Percentiles rank a stretch among this genome's conserved stretches.
phyloP scores from a whole-genome alignment of 2,113 vertebrate species.

The Parus major region DNA sequence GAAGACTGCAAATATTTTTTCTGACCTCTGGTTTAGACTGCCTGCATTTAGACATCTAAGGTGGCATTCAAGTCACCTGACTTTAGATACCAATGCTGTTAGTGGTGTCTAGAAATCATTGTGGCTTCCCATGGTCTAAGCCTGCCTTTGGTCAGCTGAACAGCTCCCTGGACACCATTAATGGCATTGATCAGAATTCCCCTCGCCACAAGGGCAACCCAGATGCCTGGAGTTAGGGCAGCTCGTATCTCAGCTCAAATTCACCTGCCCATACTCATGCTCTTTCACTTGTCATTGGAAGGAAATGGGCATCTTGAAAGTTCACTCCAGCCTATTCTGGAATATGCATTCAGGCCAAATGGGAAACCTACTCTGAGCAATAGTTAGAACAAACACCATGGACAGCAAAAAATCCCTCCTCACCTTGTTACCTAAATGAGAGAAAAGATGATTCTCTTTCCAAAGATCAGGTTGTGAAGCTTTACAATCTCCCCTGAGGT shows the following conservation, averaged over 20 bases:
- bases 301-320: not conserved
- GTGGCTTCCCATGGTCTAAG: not conserved
- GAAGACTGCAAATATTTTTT: not conserved
- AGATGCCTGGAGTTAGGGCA: not conserved
- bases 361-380: not conserved
- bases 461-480: not conserved
- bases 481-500: not conserved
- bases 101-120: not conserved
- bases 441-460: not conserved
- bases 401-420: not conserved
- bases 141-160: not conserved
- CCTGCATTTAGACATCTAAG: not conserved
- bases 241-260: not conserved
- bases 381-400: accelerated
- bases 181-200: not conserved
- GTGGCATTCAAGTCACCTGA: not conserved
- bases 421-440: not conserved
- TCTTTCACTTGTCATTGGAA: not conserved
- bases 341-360: not conserved
- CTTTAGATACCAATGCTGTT: not conserved
- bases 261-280: not conserved
- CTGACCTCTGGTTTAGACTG: not conserved
- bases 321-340: not conserved
- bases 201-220: not conserved
- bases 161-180: not conserved